Conservation (phyloP, 2,888 invertebrate species). For the Urechis unicinctus region DNA sequence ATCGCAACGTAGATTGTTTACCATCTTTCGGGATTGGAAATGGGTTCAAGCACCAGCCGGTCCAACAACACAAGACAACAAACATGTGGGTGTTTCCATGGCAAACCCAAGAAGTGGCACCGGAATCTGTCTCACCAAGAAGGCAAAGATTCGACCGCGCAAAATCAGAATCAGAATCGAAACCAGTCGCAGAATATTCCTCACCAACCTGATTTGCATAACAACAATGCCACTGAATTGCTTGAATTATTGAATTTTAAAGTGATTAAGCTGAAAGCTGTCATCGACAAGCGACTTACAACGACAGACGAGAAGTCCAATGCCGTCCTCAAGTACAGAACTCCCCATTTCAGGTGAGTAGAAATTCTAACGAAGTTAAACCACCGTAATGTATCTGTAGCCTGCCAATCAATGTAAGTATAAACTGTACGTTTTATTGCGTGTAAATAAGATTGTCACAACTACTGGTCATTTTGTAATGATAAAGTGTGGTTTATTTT, state of each 20-base stretch:
- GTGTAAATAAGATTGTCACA: background rate
- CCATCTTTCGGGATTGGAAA: too few species aligned
- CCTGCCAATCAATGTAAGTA: background rate
- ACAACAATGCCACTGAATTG: background rate
- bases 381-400: background rate
- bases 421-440: background rate
- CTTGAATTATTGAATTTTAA: constrained; percentile 8
- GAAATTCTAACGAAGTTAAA: too few species aligned
- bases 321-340: constrained; percentile 22
- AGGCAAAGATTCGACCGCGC: background rate
- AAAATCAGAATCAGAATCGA: background rate
- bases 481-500: too few species aligned
- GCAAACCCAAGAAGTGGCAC: background rate
- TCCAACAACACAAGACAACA: background rate
- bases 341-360: constrained; percentile 20
- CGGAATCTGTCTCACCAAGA: too few species aligned
- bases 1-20: too few species aligned
- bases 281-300: constrained; percentile 18
- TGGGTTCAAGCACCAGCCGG: background rate
- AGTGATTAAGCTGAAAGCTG: constrained; percentile 12
- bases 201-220: background rate
- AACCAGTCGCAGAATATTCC: background rate
- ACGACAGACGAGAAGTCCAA: constrained; percentile 16
- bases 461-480: too few species aligned
- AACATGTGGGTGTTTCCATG: background rate